Evolutionary conservation across 1,140 invertebrate species (phyloP).

Genomic region (Drosophila pruinosa): DNA sequence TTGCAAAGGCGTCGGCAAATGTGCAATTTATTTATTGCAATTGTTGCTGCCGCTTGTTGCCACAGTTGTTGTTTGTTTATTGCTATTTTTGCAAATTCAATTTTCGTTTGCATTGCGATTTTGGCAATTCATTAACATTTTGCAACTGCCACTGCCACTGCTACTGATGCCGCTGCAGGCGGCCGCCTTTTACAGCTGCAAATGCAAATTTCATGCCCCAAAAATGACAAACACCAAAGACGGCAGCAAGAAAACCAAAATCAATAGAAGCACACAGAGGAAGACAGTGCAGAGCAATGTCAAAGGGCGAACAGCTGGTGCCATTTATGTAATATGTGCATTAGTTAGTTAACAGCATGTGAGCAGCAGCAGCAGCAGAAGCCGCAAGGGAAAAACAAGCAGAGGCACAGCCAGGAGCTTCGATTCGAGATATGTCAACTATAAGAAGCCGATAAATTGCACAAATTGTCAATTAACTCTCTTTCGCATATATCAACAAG

Average conservation of each 20-base stretch:
- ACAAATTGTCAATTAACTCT: not conserved
- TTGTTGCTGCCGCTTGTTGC: constrained; percentile 7
- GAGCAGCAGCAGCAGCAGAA: too few relatives aligned
- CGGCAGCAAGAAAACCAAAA: not conserved
- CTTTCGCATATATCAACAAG: not conserved
- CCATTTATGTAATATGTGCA: too few relatives aligned
- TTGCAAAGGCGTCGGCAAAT: constrained; percentile 53
- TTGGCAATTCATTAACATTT: constrained; percentile 75
- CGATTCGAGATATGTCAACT: not conserved
- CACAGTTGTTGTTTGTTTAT: constrained; percentile 29
- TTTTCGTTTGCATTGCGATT: constrained; percentile 72
- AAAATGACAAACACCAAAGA: not conserved
- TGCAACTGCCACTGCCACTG: constrained; percentile 22
- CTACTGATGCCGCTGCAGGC: constrained; percentile 39
- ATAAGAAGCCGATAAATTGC: not conserved
- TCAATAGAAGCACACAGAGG: not conserved
- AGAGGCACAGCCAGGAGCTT: too few relatives aligned
- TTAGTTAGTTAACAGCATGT: too few relatives aligned
- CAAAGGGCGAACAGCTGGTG: constrained; percentile 3
- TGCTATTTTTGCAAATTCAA: constrained; percentile 72
- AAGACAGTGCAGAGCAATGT: not conserved
- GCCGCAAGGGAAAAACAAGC: too few relatives aligned
- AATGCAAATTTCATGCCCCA: constrained; percentile 57
- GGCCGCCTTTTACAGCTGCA: constrained; percentile 24
- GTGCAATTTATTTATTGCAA: constrained; percentile 71